These are phyloP conservation scores for Euplagia quadripunctaria DNA, from an alignment of 2,888 invertebrate genomes.

Conservation along the genomic window DNA sequence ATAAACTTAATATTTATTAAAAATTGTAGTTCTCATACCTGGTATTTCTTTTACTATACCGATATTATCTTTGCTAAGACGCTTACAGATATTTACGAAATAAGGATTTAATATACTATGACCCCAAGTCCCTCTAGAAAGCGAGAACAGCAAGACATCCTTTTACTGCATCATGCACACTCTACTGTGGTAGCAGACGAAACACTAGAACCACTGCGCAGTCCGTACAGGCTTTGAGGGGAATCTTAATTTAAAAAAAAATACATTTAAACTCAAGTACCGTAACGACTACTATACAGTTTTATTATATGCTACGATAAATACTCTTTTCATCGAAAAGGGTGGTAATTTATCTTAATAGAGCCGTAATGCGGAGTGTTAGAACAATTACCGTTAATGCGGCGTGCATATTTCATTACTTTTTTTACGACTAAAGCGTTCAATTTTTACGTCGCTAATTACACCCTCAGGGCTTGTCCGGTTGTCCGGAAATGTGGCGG, in stretches of 20 bases:
- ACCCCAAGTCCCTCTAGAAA: background rate
- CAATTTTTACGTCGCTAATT: constrained; percentile 79
- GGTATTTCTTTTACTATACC: too few species aligned
- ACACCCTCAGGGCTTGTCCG: constrained; percentile 62
- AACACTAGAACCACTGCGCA: background rate
- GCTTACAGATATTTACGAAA: too few species aligned
- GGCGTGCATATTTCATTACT: constrained; percentile 73
- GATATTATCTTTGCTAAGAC: too few species aligned
- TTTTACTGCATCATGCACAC: background rate
- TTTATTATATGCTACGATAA: constrained; percentile 1
- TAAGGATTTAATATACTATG: too few species aligned
- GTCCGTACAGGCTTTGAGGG: background rate
- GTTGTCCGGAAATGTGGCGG: constrained; percentile 26
- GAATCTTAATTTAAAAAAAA: background rate
- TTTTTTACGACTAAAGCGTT: constrained; percentile 64
- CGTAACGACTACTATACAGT: background rate
- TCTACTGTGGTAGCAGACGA: background rate
- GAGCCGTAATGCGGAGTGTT: constrained; percentile 65
- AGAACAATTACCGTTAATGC: constrained; percentile 72
- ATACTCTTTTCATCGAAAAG: constrained; percentile 9
- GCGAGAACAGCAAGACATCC: background rate
- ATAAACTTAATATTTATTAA: too few species aligned
- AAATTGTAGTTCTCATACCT: too few species aligned
- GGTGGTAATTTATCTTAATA: constrained; percentile 74
- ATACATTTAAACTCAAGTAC: background rate